Evolutionary conservation across 1,140 invertebrate genomes (phyloP).

Genomic region (Lasioglossum baleicum): DNA sequence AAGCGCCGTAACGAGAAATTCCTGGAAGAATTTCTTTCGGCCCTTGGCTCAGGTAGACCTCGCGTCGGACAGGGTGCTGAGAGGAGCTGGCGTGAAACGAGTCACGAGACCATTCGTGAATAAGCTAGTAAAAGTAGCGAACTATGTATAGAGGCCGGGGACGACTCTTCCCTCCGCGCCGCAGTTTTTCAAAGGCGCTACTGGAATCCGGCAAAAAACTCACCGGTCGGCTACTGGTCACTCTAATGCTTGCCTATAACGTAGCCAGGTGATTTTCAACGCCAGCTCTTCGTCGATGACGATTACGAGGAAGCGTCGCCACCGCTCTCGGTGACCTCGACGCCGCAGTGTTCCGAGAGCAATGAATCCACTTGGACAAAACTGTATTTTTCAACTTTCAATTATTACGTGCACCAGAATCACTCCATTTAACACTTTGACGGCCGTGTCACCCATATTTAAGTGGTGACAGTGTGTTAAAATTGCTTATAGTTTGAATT

Average conservation of each 20-base stretch:
- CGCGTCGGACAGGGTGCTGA: constrained; percentile 32
- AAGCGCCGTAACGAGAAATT: constrained; percentile 36
- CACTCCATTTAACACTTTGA: too few relatives aligned
- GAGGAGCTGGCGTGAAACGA: constrained; percentile 65
- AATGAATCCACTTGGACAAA: too few relatives aligned
- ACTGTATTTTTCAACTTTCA: too few relatives aligned
- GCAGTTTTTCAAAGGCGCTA: constrained; percentile 78
- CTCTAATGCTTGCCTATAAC: constrained; percentile 76
- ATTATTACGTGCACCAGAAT: too few relatives aligned
- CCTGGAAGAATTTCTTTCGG: constrained; percentile 49
- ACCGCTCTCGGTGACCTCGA: constrained; percentile 8
- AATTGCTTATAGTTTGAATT: too few relatives aligned
- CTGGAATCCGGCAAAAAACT: constrained; percentile 78
- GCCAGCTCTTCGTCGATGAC: constrained; percentile 20
- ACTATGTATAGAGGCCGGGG: constrained; percentile 50
- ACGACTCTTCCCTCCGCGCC: constrained; percentile 59
- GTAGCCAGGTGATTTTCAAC: constrained; percentile 72
- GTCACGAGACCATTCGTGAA: constrained; percentile 65
- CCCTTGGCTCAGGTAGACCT: constrained; percentile 13
- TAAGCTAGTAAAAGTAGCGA: constrained; percentile 74
- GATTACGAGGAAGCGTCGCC: background rate
- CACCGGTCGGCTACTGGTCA: constrained; percentile 74
- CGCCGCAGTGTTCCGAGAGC: background rate
- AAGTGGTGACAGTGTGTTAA: too few relatives aligned
- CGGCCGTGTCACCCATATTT: too few relatives aligned